Evolutionary conservation across 1,140 invertebrate genomes (phyloP).

Genomic region (Leptopilina clavipes): DNA sequence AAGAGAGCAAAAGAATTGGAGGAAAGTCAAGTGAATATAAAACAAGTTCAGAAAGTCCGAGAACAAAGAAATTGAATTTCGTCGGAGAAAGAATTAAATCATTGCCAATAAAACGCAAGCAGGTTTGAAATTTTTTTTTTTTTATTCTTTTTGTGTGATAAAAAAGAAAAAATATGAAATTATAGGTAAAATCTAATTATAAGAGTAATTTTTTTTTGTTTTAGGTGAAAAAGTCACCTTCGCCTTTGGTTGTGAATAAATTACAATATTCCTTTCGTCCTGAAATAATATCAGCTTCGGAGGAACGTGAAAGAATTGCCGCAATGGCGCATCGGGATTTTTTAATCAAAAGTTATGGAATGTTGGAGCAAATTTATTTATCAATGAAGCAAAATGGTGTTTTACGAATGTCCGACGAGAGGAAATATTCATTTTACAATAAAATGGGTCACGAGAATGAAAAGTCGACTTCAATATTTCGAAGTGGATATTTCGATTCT

Average conservation of each 20-base stretch:
- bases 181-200: background rate
- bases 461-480: background rate
- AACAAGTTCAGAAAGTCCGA: conserved; percentile 53
- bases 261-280: conserved; percentile 76
- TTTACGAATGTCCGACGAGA: conserved; percentile 75
- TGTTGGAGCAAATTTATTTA: conserved; percentile 79
- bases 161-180: background rate
- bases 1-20: conserved; percentile 57
- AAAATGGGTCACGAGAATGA: conserved; percentile 50
- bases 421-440: conserved; percentile 76
- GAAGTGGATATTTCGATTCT: too few relatives aligned
- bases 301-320: conserved; percentile 79
- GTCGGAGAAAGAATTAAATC: conserved; percentile 34
- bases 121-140: too few relatives aligned
- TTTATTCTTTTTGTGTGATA: background rate
- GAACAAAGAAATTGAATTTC: conserved; percentile 6
- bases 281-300: conserved; percentile 78
- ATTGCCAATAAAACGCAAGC: conserved; percentile 36
- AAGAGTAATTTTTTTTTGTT: background rate
- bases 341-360: conserved; percentile 79
- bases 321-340: conserved; percentile 78
- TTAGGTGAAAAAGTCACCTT: conserved; percentile 39
- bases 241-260: conserved; percentile 29
- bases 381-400: conserved; percentile 78
- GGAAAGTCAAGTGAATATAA: conserved; percentile 61